Percentiles rank a stretch among this genome's conserved stretches.
Evolutionary conservation across 2,113 vertebrate genomes (phyloP).

Genomic region (Lethenteron reissneri): DNA sequence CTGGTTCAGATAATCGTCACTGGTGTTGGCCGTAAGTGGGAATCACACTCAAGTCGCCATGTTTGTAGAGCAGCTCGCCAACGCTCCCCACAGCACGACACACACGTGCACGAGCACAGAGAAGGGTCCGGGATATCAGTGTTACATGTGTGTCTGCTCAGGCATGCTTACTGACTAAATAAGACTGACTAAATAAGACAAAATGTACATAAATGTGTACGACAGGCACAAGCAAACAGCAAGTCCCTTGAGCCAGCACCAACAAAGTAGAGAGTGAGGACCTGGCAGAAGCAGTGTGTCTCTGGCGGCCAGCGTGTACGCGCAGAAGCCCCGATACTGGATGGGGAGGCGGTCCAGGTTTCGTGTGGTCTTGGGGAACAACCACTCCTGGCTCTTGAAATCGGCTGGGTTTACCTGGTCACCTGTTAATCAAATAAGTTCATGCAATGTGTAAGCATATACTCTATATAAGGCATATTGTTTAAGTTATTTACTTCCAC

Average conservation of each 20-base stretch:
- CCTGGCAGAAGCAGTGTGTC: conserved; percentile 56
- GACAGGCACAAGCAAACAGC: not conserved
- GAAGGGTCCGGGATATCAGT: no score
- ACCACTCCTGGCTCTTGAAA: conserved; percentile 39
- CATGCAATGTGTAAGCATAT: no score
- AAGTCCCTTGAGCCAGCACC: not conserved
- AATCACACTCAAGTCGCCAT: no score
- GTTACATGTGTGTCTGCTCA: not conserved
- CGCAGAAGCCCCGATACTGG: conserved; percentile 59
- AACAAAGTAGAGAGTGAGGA: conserved; percentile 15
- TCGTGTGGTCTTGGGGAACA: conserved; percentile 38
- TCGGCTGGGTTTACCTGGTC: conserved; percentile 25
- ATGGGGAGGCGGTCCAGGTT: conserved; percentile 30
- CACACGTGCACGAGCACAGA: no score
- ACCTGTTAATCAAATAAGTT: conserved; percentile 18
- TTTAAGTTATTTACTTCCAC: no score
- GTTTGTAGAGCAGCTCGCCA: no score
- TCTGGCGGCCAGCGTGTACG: conserved; percentile 30
- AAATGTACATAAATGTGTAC: not conserved
- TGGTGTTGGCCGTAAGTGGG: no score
- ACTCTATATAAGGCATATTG: no score
- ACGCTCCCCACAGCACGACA: no score
- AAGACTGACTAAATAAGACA: not conserved
- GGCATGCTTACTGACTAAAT: not conserved
- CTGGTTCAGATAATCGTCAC: no score